Evolutionary conservation across 2,888 invertebrate species (phyloP).

Genomic region (Asteroscopus sphinx): DNA sequence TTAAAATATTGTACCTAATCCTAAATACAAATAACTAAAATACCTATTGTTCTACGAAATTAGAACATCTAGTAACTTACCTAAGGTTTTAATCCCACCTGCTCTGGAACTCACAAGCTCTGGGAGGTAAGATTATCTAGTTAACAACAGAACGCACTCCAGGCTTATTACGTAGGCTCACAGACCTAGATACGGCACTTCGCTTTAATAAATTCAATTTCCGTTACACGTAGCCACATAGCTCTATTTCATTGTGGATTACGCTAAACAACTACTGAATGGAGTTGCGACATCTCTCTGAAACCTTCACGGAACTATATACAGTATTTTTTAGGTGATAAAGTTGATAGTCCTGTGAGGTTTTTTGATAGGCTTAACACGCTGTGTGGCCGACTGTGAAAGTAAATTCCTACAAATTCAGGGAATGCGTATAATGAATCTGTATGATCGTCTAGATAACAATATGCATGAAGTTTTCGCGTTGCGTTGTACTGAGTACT

Average conservation of each 20-base stretch:
- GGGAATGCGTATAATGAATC: slow-evolving; percentile 57
- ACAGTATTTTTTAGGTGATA: slow-evolving; percentile 3
- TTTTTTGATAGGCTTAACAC: slow-evolving; percentile 26
- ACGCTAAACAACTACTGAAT: slow-evolving; percentile 59
- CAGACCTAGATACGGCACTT: slow-evolving; percentile 45
- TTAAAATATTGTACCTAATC: too few species aligned
- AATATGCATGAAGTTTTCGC: slow-evolving; percentile 50
- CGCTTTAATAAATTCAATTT: slow-evolving; percentile 70
- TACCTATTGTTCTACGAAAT: too few species aligned
- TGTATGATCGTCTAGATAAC: slow-evolving; percentile 53
- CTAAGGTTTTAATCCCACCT: slow-evolving; percentile 22
- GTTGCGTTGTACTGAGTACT: slow-evolving; percentile 6
- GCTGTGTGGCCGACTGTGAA: slow-evolving; percentile 53
- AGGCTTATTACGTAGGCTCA: slow-evolving; percentile 44
- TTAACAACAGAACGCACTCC: slow-evolving; percentile 44
- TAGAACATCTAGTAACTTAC: not conserved
- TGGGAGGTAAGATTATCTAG: slow-evolving; percentile 33
- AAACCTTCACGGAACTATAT: slow-evolving; percentile 26
- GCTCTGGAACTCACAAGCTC: slow-evolving; percentile 9
- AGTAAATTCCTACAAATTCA: slow-evolving; percentile 58
- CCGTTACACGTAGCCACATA: slow-evolving; percentile 58
- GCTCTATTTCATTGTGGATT: slow-evolving; percentile 65
- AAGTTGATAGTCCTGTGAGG: slow-evolving; percentile 19
- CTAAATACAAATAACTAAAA: too few species aligned
- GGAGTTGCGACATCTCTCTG: slow-evolving; percentile 44